phyloP scores from a whole-genome alignment of 2,888 invertebrate species.

The Serrognathus titanus region DNA sequence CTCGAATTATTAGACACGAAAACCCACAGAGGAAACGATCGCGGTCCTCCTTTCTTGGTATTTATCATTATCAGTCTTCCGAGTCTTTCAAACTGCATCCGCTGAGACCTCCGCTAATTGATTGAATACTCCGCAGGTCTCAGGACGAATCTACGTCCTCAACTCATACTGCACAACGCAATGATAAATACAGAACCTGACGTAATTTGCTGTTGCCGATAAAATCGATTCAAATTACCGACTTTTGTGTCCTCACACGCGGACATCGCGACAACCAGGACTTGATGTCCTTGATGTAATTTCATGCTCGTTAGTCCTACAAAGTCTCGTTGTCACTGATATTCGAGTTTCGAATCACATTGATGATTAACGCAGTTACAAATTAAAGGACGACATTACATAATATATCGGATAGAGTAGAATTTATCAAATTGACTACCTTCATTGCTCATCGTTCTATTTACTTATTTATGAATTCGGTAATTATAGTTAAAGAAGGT shows the following conservation, averaged over 20 bases:
- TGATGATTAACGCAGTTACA: no score
- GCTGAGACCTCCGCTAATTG: slow-evolving; percentile 29
- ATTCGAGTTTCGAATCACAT: no score
- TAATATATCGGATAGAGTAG: no score
- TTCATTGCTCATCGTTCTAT: no score
- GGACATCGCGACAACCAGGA: background rate
- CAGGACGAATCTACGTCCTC: slow-evolving; percentile 20
- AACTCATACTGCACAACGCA: background rate
- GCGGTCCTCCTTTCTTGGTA: slow-evolving; percentile 6
- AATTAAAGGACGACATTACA: no score
- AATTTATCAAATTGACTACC: no score
- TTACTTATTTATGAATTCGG: no score
- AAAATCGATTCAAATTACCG: background rate
- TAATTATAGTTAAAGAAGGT: no score
- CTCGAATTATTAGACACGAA: no score
- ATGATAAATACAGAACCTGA: background rate
- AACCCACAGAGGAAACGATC: no score
- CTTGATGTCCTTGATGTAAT: background rate
- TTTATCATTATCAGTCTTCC: slow-evolving; percentile 22
- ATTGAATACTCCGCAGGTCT: slow-evolving; percentile 30
- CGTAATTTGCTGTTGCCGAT: background rate
- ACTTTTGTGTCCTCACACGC: background rate
- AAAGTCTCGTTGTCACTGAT: no score
- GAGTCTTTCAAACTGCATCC: slow-evolving; percentile 25
- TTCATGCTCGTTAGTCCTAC: no score